Percentiles rank a stretch among this genome's conserved stretches.
Conservation (phyloP, 2,797 vertebrate genomes). For the Falco rusticolus region DNA sequence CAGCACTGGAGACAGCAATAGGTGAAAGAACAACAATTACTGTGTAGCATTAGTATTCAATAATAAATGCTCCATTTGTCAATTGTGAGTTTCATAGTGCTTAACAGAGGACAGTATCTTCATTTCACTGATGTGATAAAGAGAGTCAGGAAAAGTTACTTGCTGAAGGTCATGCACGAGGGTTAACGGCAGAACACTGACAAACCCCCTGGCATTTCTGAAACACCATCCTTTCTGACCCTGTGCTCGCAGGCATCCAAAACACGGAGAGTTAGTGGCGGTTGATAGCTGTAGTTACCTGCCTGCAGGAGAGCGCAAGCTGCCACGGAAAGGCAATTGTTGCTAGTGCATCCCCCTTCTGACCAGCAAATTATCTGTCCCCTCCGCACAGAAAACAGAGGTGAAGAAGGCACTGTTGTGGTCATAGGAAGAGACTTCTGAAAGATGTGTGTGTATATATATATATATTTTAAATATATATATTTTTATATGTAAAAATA, state of each 20-base stretch:
- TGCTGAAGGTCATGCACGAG: background rate
- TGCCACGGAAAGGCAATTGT: background rate
- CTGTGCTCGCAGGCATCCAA: background rate
- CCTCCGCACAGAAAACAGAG: background rate
- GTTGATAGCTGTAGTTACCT: background rate
- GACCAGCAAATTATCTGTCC: background rate
- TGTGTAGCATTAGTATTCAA: background rate
- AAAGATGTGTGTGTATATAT: background rate
- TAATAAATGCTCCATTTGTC: background rate
- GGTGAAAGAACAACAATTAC: background rate
- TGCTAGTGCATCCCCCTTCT: background rate
- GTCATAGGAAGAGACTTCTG: background rate
- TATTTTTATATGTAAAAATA: background rate
- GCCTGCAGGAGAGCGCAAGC: background rate
- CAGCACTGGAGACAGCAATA: background rate
- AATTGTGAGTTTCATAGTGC: background rate
- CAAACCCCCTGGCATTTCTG: background rate
- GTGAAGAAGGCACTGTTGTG: background rate
- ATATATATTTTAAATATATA: too few species aligned
- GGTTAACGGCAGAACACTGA: background rate
- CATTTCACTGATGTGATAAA: background rate
- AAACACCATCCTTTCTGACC: background rate
- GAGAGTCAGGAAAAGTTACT: background rate
- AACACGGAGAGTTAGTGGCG: background rate
- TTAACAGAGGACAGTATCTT: background rate